Conservation (phyloP, 2,888 invertebrate species). For the Bellardia pandia region DNA sequence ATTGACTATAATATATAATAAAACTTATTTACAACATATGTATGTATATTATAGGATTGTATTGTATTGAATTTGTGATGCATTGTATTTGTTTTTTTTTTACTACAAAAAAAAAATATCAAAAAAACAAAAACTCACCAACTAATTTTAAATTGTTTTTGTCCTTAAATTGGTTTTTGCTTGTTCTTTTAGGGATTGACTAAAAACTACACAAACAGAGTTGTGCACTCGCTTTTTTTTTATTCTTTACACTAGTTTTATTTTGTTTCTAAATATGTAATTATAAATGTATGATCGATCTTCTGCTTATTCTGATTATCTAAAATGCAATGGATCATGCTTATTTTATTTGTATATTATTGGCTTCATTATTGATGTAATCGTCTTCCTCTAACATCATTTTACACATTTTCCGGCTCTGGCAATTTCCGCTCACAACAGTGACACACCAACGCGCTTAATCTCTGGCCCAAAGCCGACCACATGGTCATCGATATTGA, state of each 20-base stretch:
- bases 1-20: conserved; percentile 27
- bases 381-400: conserved; percentile 36
- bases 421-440: conserved; percentile 84
- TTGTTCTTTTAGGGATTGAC: no score
- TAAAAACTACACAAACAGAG: no score
- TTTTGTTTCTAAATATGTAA: not conserved
- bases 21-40: conserved; percentile 24
- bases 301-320: conserved; percentile 42
- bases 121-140: not conserved
- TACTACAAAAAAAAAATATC: not conserved
- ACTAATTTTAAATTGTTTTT: no score
- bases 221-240: not conserved
- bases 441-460: conserved; percentile 83
- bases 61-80: conserved; percentile 33
- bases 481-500: conserved; percentile 83
- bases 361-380: conserved; percentile 17
- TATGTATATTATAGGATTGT: conserved; percentile 37
- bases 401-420: conserved; percentile 84
- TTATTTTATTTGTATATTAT: conserved; percentile 42
- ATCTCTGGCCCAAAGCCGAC: conserved; percentile 83
- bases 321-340: conserved; percentile 37
- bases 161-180: no score
- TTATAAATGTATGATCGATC: conserved; percentile 20
- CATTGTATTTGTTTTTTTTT: conserved; percentile 12
- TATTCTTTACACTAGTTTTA: not conserved